These are phyloP conservation scores for Garra rufa DNA, from an alignment of 2,113 vertebrate species.

Conservation along the genomic window DNA sequence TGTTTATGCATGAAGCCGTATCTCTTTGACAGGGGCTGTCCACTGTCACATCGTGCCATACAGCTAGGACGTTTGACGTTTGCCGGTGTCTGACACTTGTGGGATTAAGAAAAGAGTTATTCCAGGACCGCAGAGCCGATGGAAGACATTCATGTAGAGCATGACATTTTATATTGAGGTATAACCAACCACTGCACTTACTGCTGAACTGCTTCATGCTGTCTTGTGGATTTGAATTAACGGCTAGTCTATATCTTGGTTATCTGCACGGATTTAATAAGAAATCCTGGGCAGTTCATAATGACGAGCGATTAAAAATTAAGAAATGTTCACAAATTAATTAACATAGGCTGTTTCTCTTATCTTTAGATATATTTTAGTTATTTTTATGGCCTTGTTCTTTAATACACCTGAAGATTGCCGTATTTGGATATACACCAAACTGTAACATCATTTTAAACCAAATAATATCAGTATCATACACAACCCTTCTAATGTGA, in stretches of 20 bases:
- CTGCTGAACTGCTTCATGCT: not conserved
- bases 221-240: not conserved
- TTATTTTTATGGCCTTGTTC: not conserved
- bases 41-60: constrained; percentile 40
- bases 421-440: not conserved
- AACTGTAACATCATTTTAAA: not conserved
- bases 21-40: constrained; percentile 75
- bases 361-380: not conserved
- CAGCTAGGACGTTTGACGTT: constrained; percentile 32
- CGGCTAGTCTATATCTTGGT: not conserved
- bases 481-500: too few relatives aligned
- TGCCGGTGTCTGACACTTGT: constrained; percentile 41
- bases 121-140: constrained; percentile 29
- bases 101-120: constrained; percentile 38
- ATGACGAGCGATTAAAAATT: not conserved
- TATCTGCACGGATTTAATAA: not conserved
- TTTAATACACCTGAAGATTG: not conserved
- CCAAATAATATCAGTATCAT: not conserved
- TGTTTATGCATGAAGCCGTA: constrained; percentile 81
- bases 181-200: not conserved
- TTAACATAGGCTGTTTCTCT: not conserved
- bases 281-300: not conserved
- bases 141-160: constrained; percentile 2
- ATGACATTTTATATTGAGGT: not conserved
- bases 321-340: not conserved